Base-by-base conservation (phyloP, 2,797 vertebrate species). In the Bradypodion pumilum region DNA sequence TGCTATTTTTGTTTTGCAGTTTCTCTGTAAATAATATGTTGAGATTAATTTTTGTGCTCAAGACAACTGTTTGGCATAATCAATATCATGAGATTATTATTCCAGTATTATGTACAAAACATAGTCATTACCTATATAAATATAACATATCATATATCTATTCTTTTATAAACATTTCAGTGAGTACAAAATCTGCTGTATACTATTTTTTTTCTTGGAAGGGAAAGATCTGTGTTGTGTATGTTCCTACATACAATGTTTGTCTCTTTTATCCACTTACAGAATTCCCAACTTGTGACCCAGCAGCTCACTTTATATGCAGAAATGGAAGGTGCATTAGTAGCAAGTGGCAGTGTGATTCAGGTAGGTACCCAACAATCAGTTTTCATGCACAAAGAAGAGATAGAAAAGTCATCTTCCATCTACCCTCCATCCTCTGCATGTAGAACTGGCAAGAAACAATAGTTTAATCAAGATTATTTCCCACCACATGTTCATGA, bases 251-350 rank as follows among this genome's bases (percentile, higher is more conserved):
- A n/a, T 27, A 3, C 21, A 23, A 35, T 70, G 8, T 42, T 90
- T 91, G 25, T 32, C 86, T 1, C 82, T n/a, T 89, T 49, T 40
- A 92, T 93, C 8, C 91, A 62, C 42, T 92, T 93, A 73, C 96
- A 99, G 99, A 96, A 70, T 98, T 99, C 83, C 97, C 98, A 82
- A 99, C 98, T 0, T 99, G 98, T 90, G 97, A 99, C 76, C 97
- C 97, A 19, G 93, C 98, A 72, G 97, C 96, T 84, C 97, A 99
- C 80, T 99, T 99, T 95, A 96, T 97, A 94, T 99, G 99, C 88
- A 96, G 95, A 93, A 99, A 97, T 75, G 97, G 98, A 76, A 97
- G 97, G 84, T 99, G 99, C 91, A 96, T 99, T 94, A 99, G 96
- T 89, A 96, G 92, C 87, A 98, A 97, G 89, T 99, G 98, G 98